A percentile compares a stretch with the other conserved stretches of the same genome.
phyloP scores from a whole-genome alignment of 2,888 invertebrate species.

The Coecobrya sp. region DNA sequence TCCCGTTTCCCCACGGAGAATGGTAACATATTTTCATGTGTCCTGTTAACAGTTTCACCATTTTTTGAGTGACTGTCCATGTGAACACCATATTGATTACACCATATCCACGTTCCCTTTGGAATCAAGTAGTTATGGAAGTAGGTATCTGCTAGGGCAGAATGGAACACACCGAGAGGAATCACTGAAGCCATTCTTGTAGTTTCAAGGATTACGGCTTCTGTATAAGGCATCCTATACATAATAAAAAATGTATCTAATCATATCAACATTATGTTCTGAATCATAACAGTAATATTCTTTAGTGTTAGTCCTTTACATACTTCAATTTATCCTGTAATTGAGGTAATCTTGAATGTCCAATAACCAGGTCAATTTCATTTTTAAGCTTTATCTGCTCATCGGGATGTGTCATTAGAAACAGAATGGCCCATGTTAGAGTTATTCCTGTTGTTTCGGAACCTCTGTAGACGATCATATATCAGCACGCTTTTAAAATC shows the following conservation, averaged over 20 bases:
- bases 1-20: constrained; percentile 76
- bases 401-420: constrained; percentile 67
- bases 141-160: constrained; percentile 49
- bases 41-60: constrained; percentile 49
- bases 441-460: constrained; percentile 72
- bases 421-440: constrained; percentile 72
- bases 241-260: no score
- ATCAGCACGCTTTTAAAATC: no score
- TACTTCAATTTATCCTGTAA: constrained; percentile 67
- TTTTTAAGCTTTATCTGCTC: constrained; percentile 62
- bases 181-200: constrained; percentile 70
- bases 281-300: no score
- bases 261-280: no score
- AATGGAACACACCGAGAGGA: constrained; percentile 79
- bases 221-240: constrained; percentile 82
- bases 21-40: constrained; percentile 72
- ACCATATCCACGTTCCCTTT: constrained; percentile 75
- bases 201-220: constrained; percentile 79
- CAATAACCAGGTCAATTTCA: constrained; percentile 73
- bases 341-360: constrained; percentile 51
- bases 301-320: not conserved
- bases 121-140: constrained; percentile 81
- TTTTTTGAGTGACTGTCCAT: constrained; percentile 63
- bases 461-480: constrained; percentile 43
- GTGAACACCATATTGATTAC: constrained; percentile 74